Percentiles rank a stretch among this genome's conserved stretches.
Evolutionary conservation across 2,113 vertebrate genomes (phyloP).

Genomic region (Motacilla tschutschensis): DNA sequence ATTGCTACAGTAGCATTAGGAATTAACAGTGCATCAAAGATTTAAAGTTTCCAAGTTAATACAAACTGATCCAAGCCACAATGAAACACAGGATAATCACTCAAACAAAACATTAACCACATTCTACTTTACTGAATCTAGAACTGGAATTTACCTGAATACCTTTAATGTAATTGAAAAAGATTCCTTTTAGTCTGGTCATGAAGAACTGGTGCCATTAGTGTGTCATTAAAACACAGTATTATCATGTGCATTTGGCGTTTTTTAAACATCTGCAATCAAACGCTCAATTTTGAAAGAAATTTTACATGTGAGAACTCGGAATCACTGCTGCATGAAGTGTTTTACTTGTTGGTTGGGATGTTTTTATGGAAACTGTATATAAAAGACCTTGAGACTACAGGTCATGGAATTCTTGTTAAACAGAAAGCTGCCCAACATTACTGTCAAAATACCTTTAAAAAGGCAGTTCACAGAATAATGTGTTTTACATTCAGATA

Average conservation of each 20-base stretch:
- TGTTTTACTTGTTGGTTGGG: not conserved
- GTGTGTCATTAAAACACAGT: not conserved
- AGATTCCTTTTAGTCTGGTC: not conserved
- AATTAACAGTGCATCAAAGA: conserved; percentile 61
- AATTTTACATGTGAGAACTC: not conserved
- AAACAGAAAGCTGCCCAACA: conserved; percentile 63
- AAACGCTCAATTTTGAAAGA: not conserved
- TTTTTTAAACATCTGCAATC: not conserved
- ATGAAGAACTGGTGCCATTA: not conserved
- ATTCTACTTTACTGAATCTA: conserved; percentile 18
- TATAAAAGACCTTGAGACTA: conserved; percentile 28
- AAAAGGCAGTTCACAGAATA: conserved; percentile 70
- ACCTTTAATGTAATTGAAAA: not conserved
- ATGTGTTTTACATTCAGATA: conserved; percentile 78
- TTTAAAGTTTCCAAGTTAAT: conserved; percentile 34
- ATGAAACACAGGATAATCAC: conserved; percentile 29
- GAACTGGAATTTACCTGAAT: conserved; percentile 40
- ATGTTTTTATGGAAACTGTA: not conserved
- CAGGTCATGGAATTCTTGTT: conserved; percentile 41
- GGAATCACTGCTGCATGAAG: not conserved
- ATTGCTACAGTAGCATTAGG: conserved; percentile 54
- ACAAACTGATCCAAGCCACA: conserved; percentile 28
- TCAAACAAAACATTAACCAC: conserved; percentile 4
- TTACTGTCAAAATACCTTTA: conserved; percentile 64
- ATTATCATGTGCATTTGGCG: not conserved